phyloP scores from a whole-genome alignment of 2,888 invertebrate genomes.

The Synergus gifuensis region DNA sequence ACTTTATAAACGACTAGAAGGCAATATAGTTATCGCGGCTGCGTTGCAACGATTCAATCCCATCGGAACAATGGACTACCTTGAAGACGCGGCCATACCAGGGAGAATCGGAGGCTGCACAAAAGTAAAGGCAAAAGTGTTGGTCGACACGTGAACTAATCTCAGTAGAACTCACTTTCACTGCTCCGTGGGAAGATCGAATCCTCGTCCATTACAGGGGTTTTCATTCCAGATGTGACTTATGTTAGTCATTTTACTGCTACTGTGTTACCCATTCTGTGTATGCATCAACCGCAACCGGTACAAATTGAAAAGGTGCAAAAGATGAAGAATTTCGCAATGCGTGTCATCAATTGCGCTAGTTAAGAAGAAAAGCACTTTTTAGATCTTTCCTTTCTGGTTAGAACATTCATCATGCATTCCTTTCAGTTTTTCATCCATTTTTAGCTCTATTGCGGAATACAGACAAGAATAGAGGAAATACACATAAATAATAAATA shows the following conservation, averaged over 20 bases:
- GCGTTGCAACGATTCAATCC: conserved; percentile 62
- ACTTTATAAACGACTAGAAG: conserved; percentile 61
- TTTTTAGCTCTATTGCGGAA: neutral
- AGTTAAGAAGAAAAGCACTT: conserved; percentile 28
- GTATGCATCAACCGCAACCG: conserved; percentile 13
- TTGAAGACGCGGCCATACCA: conserved; percentile 60
- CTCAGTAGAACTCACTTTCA: conserved; percentile 66
- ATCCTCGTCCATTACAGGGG: conserved; percentile 57
- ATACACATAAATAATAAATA: neutral
- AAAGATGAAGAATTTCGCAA: conserved; percentile 18
- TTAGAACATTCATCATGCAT: conserved; percentile 10
- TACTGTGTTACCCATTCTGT: neutral
- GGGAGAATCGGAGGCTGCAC: conserved; percentile 62
- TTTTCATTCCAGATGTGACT: conserved; percentile 54
- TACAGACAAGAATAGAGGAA: neutral
- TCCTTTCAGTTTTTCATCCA: neutral
- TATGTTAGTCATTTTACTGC: conserved; percentile 16
- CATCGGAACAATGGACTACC: conserved; percentile 69
- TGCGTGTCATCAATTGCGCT: conserved; percentile 11
- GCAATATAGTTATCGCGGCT: conserved; percentile 54
- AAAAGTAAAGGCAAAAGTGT: conserved; percentile 59
- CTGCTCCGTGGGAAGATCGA: conserved; percentile 70
- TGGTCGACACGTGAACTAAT: conserved; percentile 67
- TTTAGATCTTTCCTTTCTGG: conserved; percentile 18
- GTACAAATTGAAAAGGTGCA: conserved; percentile 34